phyloP scores from a whole-genome alignment of 2,888 invertebrate genomes.

The Limenitis camilla region DNA sequence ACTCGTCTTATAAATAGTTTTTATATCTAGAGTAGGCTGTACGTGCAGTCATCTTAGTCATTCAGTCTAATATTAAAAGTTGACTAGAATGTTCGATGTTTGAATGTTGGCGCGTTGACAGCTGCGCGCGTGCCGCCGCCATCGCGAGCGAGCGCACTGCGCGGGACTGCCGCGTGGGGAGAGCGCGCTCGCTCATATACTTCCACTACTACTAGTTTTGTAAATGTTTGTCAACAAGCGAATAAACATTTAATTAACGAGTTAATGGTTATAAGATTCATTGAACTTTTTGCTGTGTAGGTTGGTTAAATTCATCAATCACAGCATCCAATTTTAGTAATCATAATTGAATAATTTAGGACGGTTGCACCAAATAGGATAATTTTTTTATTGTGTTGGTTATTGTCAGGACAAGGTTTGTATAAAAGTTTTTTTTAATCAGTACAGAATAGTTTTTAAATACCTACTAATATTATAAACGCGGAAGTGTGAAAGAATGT shows the following conservation, averaged over 20 bases:
- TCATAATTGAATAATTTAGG: too few species aligned
- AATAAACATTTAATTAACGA: background rate
- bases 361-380: too few species aligned
- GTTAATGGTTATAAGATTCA: background rate
- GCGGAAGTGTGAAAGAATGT: too few species aligned
- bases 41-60: slow-evolving; percentile 16
- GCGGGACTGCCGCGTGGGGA: slow-evolving; percentile 49
- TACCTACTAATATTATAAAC: too few species aligned
- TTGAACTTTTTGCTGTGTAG: background rate
- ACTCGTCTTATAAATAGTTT: slow-evolving; percentile 11
- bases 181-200: slow-evolving; percentile 49
- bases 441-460: too few species aligned
- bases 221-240: slow-evolving; percentile 30
- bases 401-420: too few species aligned
- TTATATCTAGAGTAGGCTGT: slow-evolving; percentile 3
- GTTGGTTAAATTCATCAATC: background rate
- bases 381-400: too few species aligned
- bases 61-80: slow-evolving; percentile 31
- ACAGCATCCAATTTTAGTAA: too few species aligned
- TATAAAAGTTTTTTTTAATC: too few species aligned
- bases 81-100: slow-evolving; percentile 49
- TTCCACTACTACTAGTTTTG: slow-evolving; percentile 53
- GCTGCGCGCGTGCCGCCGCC: slow-evolving; percentile 48
- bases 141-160: slow-evolving; percentile 51
- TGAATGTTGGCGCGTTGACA: slow-evolving; percentile 40